A percentile compares a stretch with the other conserved stretches of the same genome.
Evolutionary conservation across 2,113 vertebrate genomes (phyloP).

Genomic region (Notechis scutatus): DNA sequence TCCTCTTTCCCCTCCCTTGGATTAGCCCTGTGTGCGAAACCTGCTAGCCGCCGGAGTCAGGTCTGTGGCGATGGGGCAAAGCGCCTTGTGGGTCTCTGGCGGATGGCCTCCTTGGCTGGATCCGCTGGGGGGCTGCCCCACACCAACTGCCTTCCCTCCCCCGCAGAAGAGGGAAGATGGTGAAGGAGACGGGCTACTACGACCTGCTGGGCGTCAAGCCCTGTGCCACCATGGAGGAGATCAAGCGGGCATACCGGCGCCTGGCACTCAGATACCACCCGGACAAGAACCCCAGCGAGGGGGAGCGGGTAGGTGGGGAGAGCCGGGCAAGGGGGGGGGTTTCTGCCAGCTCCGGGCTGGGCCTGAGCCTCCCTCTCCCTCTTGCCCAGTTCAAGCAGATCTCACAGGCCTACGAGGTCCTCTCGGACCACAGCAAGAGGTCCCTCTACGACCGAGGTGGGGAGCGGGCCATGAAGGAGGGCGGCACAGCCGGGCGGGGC

Average conservation of each 20-base stretch:
- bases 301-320: constrained; percentile 54
- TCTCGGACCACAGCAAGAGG: constrained; percentile 60
- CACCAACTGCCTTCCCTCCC: background rate
- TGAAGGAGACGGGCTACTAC: constrained; percentile 65
- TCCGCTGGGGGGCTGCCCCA: background rate
- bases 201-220: constrained; percentile 64
- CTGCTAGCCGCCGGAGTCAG: background rate
- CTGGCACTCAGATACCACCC: constrained; percentile 65
- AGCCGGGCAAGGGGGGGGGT: background rate
- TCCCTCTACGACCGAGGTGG: constrained; percentile 58
- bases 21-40: background rate
- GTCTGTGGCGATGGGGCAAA: background rate
- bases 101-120: background rate
- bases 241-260: constrained; percentile 63
- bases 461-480: constrained; percentile 62
- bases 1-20: background rate
- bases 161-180: constrained; percentile 45
- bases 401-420: constrained; percentile 66
- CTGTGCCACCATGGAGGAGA: constrained; percentile 56
- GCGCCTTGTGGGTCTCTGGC: background rate
- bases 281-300: constrained; percentile 66
- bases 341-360: background rate
- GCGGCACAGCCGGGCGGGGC: background rate
- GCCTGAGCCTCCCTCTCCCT: accelerated
- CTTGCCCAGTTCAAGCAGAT: constrained; percentile 66